Percentiles rank a stretch among this genome's conserved stretches.
Evolutionary conservation across 2,888 invertebrate species (phyloP).

Genomic region (Calameuta filiformis): DNA sequence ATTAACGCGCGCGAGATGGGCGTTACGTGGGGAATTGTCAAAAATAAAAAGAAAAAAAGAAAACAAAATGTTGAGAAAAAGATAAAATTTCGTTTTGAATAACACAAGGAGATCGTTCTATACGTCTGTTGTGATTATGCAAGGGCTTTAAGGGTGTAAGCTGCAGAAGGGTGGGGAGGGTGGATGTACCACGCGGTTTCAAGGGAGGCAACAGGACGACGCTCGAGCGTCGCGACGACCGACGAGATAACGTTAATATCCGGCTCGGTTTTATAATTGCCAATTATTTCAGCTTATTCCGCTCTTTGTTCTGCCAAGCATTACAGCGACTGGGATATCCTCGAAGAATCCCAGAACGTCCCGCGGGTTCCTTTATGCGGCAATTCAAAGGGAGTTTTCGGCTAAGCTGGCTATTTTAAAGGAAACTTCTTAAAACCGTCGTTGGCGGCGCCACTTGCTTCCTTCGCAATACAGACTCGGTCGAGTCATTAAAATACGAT

Average conservation of each 20-base stretch:
- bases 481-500: neutral
- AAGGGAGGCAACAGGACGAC: neutral
- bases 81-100: neutral
- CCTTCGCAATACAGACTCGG: neutral
- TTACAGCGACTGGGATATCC: constrained; percentile 17
- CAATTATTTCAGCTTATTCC: constrained; percentile 54
- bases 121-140: neutral
- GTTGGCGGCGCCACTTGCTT: neutral
- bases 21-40: neutral
- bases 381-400: constrained; percentile 11
- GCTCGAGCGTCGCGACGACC: constrained; percentile 8
- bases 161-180: neutral
- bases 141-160: neutral
- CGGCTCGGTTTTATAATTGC: constrained; percentile 53
- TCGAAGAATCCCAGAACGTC: constrained; percentile 34
- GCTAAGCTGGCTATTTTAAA: neutral
- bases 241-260: constrained; percentile 55
- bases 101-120: neutral
- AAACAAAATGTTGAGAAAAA: neutral
- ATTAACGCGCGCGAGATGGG: neutral
- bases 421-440: constrained; percentile 11
- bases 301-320: constrained; percentile 45
- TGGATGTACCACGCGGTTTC: neutral
- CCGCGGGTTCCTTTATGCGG: constrained; percentile 36
- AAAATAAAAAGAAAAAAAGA: neutral